phyloP scores from a whole-genome alignment of 2,888 invertebrate genomes.

The Galeopsomyia nigrocyanea region DNA sequence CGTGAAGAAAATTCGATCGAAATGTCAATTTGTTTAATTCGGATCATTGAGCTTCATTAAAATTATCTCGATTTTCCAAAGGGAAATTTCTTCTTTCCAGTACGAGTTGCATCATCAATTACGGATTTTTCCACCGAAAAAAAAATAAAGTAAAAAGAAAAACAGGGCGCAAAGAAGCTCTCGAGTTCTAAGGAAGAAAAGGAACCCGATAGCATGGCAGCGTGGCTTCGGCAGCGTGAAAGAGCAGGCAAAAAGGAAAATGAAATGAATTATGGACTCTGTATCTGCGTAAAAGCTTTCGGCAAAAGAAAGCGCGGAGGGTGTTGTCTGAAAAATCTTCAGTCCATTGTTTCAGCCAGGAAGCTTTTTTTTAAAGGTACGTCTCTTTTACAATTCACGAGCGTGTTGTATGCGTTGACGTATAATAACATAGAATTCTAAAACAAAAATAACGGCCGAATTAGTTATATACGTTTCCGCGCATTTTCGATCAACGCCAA shows the following conservation, averaged over 20 bases:
- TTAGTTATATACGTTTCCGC: no score
- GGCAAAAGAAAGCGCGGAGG: no score
- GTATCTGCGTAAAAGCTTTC: conserved; percentile 2
- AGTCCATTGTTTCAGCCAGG: no score
- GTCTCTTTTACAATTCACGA: no score
- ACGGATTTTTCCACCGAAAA: no score
- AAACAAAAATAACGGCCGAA: no score
- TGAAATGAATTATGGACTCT: conserved; percentile 24
- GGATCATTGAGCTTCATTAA: neutral
- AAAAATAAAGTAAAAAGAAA: no score
- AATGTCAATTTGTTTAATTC: neutral
- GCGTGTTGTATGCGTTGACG: no score
- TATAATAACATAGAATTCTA: no score
- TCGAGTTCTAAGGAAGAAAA: neutral
- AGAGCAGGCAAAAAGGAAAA: neutral
- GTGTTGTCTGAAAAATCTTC: no score
- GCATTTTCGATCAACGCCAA: no score
- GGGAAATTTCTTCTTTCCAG: neutral
- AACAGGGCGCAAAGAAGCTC: conserved; percentile 4
- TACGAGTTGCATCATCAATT: no score
- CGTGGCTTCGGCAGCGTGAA: conserved; percentile 8
- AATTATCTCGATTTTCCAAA: neutral
- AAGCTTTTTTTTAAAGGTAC: conserved; percentile 11
- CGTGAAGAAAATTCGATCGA: neutral
- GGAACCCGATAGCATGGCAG: neutral